Conservation (phyloP, 2,113 vertebrate species). For the Channa argus region DNA sequence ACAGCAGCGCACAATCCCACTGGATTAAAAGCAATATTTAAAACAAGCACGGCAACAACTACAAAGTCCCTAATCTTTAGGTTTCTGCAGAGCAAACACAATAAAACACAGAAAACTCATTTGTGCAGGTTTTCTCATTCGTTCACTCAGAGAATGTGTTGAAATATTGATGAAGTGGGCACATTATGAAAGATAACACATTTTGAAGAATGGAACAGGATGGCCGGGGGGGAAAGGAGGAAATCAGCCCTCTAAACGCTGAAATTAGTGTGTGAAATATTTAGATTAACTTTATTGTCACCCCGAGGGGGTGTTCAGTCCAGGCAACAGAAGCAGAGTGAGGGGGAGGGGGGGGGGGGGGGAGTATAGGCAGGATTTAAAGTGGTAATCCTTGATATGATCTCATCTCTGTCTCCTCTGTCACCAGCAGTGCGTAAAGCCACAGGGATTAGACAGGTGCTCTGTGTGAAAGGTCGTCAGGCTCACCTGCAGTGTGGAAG, state of each 20-base stretch:
- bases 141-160: not conserved
- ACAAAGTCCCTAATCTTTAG: constrained; percentile 13
- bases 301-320: not conserved
- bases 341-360: too few species aligned
- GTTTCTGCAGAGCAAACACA: constrained; percentile 8
- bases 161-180: constrained; percentile 24
- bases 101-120: not conserved
- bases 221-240: constrained; percentile 1
- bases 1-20: not conserved
- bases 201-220: not conserved
- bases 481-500: too few species aligned
- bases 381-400: not conserved
- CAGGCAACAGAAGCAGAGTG: not conserved
- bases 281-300: too few species aligned
- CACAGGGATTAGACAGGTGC: too few species aligned
- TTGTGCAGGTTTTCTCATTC: not conserved
- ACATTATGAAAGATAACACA: constrained; percentile 15
- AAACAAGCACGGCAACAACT: not conserved
- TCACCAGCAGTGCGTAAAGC: too few species aligned
- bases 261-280: not conserved
- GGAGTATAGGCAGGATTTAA: too few species aligned
- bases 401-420: not conserved
- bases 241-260: not conserved
- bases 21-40: constrained; percentile 19
- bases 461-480: too few species aligned